Evolutionary conservation across 2,797 vertebrate species (phyloP), one percentile per base, ranked within the genome.

Genomic region (Helarctos malayanus): DNA sequence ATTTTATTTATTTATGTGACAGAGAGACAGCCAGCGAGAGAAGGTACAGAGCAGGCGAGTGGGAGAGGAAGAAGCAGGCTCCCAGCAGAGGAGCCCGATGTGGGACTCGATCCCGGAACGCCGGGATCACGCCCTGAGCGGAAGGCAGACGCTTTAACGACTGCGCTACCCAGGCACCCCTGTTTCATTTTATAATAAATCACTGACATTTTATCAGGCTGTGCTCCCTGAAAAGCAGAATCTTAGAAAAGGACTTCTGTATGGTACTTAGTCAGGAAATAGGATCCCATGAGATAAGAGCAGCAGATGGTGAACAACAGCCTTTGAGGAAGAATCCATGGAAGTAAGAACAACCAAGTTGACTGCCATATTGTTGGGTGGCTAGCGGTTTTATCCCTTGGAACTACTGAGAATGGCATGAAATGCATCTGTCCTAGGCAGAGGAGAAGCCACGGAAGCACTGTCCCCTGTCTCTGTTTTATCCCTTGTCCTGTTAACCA

Each of bases 101-200:
- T 38, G 35, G 35, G 35, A 38, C 35, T 38, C 35, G 35, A 38
- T 38, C 35, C 35, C 3, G 35, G 35, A 38, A 38, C 1, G 35
- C 35, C 35, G 35, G 35, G 35, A 38, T 38, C 35, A 3, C 35
- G 35, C 35, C 35, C 35, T 38, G 35, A 38, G 35, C 35, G 3
- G 35, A 38, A 38, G 35, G 35, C 35, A 38, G 35, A 38, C 35
- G 35, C 35, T 38, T 38, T 38, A 38, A 38, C 35, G 3, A 38
- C 3, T 38, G 35, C 35, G 35, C 35, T 38, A 38, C 35, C 35
- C 35, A 38, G 35, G 35, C 35, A 3, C 35, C 35, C 47, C 84
- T 94, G 8, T 61, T 81, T 89, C 59, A 57, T 76, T 79, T 76
- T 71, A 56, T 2, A 80, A 57, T 45, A 81, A 56, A 69, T 80